Evolutionary conservation across 2,888 invertebrate genomes (phyloP).

Genomic region (Eremobia ochroleuca): DNA sequence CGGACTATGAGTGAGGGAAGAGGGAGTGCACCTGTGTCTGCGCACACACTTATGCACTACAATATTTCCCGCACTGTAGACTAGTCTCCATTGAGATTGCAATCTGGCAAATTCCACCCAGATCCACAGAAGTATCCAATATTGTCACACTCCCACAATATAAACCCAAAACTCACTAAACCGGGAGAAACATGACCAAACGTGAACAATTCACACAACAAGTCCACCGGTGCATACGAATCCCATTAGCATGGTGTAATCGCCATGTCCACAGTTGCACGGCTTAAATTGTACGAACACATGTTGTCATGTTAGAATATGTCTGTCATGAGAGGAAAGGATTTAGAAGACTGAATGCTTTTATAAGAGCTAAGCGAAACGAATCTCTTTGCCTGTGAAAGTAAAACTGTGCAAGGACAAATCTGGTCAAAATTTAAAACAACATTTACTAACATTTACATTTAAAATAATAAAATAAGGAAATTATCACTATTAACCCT

Average conservation of each 20-base stretch:
- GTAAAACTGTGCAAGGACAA: background rate
- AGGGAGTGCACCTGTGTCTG: background rate
- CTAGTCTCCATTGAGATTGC: too few relatives aligned
- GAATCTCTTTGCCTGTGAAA: background rate
- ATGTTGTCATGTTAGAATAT: constrained; percentile 19
- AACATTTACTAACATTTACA: too few relatives aligned
- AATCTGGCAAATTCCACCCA: background rate
- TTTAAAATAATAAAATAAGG: background rate
- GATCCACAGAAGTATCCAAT: background rate
- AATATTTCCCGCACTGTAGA: too few relatives aligned
- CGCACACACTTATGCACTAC: background rate
- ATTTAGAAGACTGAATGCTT: background rate
- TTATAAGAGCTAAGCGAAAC: background rate
- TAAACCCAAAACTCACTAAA: constrained; percentile 26
- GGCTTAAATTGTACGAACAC: constrained; percentile 32
- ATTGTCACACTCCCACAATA: background rate
- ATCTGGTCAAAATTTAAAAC: background rate
- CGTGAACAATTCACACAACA: constrained; percentile 57
- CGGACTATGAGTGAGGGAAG: background rate
- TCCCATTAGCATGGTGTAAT: constrained; percentile 85
- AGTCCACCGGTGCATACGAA: constrained; percentile 70
- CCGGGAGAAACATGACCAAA: constrained; percentile 12
- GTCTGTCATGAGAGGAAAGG: background rate
- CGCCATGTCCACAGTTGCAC: constrained; percentile 73
- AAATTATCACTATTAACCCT: background rate